Evolutionary conservation across 2,888 invertebrate genomes (phyloP).

Genomic region (Aspidiotus rigidus): DNA sequence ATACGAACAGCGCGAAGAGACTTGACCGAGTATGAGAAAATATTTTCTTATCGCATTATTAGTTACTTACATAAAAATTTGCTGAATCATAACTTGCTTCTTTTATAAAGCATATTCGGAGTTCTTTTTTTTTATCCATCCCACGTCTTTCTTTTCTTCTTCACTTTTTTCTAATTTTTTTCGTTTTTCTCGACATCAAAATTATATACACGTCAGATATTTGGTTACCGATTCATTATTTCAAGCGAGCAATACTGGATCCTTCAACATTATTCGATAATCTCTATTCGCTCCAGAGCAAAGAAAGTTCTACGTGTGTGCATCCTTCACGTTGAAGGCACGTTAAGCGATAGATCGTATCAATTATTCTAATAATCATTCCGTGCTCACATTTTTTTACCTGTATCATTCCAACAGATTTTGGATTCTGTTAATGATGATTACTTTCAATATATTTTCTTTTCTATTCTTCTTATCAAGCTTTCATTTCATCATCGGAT

Average conservation of each 20-base stretch:
- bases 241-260: constrained; percentile 26
- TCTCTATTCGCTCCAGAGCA: too few relatives aligned
- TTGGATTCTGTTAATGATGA: constrained; percentile 24
- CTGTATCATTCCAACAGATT: constrained; percentile 12
- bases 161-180: constrained; percentile 12
- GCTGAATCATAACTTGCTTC: constrained; percentile 22
- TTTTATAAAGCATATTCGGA: constrained; percentile 8
- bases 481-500: neutral
- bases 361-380: constrained; percentile 31
- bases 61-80: constrained; percentile 23
- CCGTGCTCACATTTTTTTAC: constrained; percentile 3
- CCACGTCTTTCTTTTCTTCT: constrained; percentile 6
- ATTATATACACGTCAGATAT: constrained; percentile 27
- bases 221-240: constrained; percentile 26
- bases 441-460: constrained; percentile 25
- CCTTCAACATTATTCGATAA: constrained; percentile 10
- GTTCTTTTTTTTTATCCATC: neutral
- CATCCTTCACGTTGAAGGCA: constrained; percentile 6
- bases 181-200: constrained; percentile 20
- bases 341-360: constrained; percentile 6
- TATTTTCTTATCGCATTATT: constrained; percentile 24
- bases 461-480: neutral
- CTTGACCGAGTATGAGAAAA: too few relatives aligned
- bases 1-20: too few relatives aligned
- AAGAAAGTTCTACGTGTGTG: neutral